A percentile compares a stretch with the other conserved stretches of the same genome.
Conservation (phyloP, 2,797 vertebrate species). For the Falco peregrinus region DNA sequence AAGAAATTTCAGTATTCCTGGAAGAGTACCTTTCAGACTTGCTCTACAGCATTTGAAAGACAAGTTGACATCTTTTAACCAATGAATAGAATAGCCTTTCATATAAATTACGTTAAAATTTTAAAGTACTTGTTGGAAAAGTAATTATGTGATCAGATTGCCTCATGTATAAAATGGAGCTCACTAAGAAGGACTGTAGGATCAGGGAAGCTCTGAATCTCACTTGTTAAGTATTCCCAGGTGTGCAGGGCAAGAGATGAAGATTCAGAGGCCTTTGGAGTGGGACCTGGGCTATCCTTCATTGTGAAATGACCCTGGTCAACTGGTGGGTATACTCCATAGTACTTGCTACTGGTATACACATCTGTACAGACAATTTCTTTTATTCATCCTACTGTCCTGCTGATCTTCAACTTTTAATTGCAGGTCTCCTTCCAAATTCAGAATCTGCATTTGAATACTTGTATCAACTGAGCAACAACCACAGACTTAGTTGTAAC, state of each 20-base stretch:
- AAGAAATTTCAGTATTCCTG: conserved; percentile 18
- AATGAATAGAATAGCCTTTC: background rate
- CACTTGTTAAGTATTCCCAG: background rate
- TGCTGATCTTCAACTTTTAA: background rate
- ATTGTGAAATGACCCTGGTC: background rate
- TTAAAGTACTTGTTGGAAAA: background rate
- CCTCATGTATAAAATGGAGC: background rate
- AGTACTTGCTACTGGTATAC: background rate
- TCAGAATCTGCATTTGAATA: background rate
- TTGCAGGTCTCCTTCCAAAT: background rate
- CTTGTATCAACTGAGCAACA: background rate
- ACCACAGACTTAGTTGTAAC: background rate
- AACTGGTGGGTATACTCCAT: background rate
- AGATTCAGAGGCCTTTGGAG: background rate
- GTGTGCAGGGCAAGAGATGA: background rate
- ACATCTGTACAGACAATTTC: background rate
- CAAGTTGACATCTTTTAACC: background rate
- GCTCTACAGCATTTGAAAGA: background rate
- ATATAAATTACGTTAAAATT: background rate
- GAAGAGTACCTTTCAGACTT: conserved; percentile 27
- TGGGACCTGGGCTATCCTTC: background rate
- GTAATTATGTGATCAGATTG: background rate
- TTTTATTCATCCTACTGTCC: background rate
- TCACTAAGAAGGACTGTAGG: background rate
- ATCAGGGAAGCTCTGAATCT: background rate